Evolutionary conservation across 2,797 vertebrate species (phyloP), one percentile per base, ranked within the genome.

Genomic region (Merluccius polli): DNA sequence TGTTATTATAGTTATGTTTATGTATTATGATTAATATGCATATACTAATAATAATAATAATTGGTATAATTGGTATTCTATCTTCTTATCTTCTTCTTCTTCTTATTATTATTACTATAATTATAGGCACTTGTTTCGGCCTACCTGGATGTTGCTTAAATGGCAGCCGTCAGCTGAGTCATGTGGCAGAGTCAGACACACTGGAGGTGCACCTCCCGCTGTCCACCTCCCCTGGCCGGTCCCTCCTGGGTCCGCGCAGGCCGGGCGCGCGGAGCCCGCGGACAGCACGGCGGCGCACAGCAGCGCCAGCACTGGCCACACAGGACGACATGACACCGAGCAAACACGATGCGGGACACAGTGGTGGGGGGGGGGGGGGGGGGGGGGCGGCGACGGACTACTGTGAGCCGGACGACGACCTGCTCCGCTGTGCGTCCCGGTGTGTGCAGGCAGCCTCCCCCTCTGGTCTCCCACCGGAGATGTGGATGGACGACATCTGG

Each of bases 121-220:
- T 65, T 27, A 27, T 13, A 27, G 59, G 59, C 59, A 27, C 59
- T 8, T 27, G 11, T 30, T 36, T n/a, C n/a, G n/a, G n/a, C n/a
- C n/a, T 78, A 92, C 91, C 91, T 92, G 91, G 30, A 89, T 48
- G 75, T n/a, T 84, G 88, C 78, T 84, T 87, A 86, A 93, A 94
- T n/a, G 30, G 87, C 81, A 5, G 83, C 73, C 18, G 87, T 89
- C 0, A 94, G 87, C 72, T 91, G 86, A 1, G 90, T 92, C 89
- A 93, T 90, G 85, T 94, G n/a, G 92, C 78, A 93, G 89, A 15
- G 87, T 87, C 35, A 93, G 87, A 69, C 92, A 94, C 87, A n/a
- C 91, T 89, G 85, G 92, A 94, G 72, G 91, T 80, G 83, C 92
- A 93, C 83, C 92, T 88, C 71, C 92, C 91, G 77, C 88, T 84